These are phyloP conservation scores for Subanguina moxae DNA, from an alignment of 1,140 invertebrate species.

Conservation along the genomic window DNA sequence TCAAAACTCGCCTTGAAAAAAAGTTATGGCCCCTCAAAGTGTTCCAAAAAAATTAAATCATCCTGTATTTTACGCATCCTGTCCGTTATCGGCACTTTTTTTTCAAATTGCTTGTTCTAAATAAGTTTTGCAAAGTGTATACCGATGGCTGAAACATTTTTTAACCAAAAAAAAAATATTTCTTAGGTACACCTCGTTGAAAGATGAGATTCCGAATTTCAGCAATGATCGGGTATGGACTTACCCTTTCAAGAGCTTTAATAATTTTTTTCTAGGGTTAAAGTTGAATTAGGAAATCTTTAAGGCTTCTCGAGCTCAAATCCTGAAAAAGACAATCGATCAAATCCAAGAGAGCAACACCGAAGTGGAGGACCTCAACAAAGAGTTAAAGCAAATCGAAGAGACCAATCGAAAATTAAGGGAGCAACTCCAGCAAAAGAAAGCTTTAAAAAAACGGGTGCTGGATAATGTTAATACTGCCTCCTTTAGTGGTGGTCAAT, in stretches of 20 bases:
- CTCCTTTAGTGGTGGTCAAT: too few species aligned
- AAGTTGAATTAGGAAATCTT: slow-evolving; percentile 7
- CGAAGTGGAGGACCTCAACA: slow-evolving; percentile 19
- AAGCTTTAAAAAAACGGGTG: background rate
- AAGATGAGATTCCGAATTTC: slow-evolving; percentile 39
- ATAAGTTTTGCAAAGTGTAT: too few species aligned
- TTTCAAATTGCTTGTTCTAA: too few species aligned
- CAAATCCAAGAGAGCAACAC: slow-evolving; percentile 24
- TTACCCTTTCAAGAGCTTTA: background rate
- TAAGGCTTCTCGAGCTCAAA: slow-evolving; percentile 38
- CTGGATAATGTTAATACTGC: too few species aligned
- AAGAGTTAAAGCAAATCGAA: slow-evolving; percentile 25
- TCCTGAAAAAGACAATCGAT: slow-evolving; percentile 33
- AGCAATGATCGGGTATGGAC: slow-evolving; percentile 27
- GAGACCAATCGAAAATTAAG: slow-evolving; percentile 21
- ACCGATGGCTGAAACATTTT: too few species aligned
- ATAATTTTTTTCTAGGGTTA: background rate
- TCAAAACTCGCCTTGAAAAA: too few species aligned
- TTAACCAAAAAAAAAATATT: too few species aligned
- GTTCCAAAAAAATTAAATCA: too few species aligned
- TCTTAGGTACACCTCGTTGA: slow-evolving; percentile 21
- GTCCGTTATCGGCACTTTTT: too few species aligned
- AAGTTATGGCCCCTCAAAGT: too few species aligned
- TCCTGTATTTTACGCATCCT: too few species aligned
- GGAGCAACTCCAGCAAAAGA: slow-evolving; percentile 15